These are phyloP conservation scores for Agonopterix arenella DNA, from an alignment of 2,888 invertebrate genomes.

Conservation along the genomic window DNA sequence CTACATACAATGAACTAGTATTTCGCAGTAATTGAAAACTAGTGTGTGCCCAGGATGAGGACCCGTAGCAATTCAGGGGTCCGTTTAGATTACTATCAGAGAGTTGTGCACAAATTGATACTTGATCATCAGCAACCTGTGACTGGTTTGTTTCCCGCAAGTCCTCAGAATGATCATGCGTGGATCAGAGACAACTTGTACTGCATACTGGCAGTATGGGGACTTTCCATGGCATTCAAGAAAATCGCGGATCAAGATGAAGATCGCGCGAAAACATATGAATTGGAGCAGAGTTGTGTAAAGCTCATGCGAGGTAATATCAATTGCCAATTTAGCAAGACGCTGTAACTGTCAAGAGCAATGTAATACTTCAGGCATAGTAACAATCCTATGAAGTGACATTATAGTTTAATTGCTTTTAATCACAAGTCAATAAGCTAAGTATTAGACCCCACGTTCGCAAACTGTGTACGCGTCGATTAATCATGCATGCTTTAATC, in stretches of 20 bases:
- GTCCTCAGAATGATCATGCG: slow-evolving; percentile 91
- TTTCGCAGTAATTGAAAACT: too few relatives aligned
- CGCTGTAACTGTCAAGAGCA: neutral
- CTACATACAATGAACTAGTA: neutral
- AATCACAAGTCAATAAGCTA: too few relatives aligned
- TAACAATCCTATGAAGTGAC: too few relatives aligned
- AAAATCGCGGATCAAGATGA: slow-evolving; percentile 99
- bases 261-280: slow-evolving; percentile 98
- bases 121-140: slow-evolving; percentile 97
- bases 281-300: slow-evolving; percentile 95
- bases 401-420: too few relatives aligned
- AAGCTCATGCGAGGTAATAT: slow-evolving; percentile 90
- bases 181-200: slow-evolving; percentile 99
- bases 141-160: slow-evolving; percentile 96
- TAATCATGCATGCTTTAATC: too few relatives aligned
- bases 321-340: neutral
- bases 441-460: too few relatives aligned
- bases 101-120: slow-evolving; percentile 95
- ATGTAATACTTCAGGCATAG: too few relatives aligned
- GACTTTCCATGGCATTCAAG: slow-evolving; percentile 97
- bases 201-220: slow-evolving; percentile 98
- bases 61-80: slow-evolving; percentile 94
- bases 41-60: slow-evolving; percentile 77
- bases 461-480: too few relatives aligned
- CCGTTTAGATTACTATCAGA: slow-evolving; percentile 96